Conservation (phyloP, 2,888 invertebrate genomes). For the Mechanitis mazaeus region DNA sequence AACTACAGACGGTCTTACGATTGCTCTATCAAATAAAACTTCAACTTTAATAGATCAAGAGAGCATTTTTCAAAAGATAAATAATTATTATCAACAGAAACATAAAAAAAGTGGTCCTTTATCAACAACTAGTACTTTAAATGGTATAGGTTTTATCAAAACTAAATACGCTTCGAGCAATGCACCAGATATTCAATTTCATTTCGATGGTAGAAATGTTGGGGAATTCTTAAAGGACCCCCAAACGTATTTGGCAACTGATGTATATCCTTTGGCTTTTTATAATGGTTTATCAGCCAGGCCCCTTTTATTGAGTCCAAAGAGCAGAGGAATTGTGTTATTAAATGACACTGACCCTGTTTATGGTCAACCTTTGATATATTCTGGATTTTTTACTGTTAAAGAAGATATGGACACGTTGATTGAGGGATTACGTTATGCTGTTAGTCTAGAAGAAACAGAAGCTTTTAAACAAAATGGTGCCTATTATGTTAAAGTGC, state of each 20-base stretch:
- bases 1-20: conserved; percentile 75
- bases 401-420: conserved; percentile 78
- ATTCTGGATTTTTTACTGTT: conserved; percentile 81
- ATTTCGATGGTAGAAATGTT: conserved; percentile 77
- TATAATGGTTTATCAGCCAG: conserved; percentile 78
- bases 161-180: conserved; percentile 63
- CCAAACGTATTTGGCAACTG: conserved; percentile 59
- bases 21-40: conserved; percentile 71
- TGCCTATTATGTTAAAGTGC: conserved; percentile 70
- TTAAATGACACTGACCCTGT: conserved; percentile 83
- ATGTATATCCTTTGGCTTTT: conserved; percentile 76
- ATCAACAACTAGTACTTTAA: conserved; percentile 71
- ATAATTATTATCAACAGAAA: conserved; percentile 55
- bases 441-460: conserved; percentile 76
- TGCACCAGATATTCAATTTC: conserved; percentile 81
- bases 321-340: conserved; percentile 78
- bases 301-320: conserved; percentile 79
- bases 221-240: conserved; percentile 78
- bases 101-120: conserved; percentile 69
- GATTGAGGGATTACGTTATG: conserved; percentile 77
- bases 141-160: conserved; percentile 77
- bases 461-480: conserved; percentile 76
- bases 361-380: conserved; percentile 83
- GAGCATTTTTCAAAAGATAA: conserved; percentile 59
- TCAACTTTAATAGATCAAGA: conserved; percentile 61